A percentile compares a stretch with the other conserved stretches of the same genome.
phyloP scores from a whole-genome alignment of 2,113 vertebrate genomes.

The Sphaerodactylus townsendi region DNA sequence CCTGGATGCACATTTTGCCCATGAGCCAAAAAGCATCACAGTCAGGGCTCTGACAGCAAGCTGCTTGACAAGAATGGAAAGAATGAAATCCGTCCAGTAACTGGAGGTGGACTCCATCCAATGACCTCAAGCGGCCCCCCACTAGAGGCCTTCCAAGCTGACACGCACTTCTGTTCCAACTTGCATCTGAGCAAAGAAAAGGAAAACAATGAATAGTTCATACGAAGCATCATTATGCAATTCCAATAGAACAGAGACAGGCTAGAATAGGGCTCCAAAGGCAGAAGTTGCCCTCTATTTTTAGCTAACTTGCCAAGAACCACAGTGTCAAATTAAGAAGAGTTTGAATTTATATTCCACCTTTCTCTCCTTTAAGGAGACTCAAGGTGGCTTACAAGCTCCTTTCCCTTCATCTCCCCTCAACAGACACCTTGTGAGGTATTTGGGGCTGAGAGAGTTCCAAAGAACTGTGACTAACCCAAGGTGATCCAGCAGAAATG shows the following conservation, averaged over 20 bases:
- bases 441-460: too few relatives aligned
- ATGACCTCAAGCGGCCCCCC: constrained; percentile 63
- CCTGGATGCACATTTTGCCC: constrained; percentile 74
- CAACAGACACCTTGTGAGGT: too few relatives aligned
- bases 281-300: not conserved
- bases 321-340: too few relatives aligned
- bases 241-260: not conserved
- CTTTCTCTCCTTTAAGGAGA: too few relatives aligned
- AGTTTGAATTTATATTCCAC: too few relatives aligned
- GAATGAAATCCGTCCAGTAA: constrained; percentile 70
- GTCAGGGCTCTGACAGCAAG: constrained; percentile 73
- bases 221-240: not conserved
- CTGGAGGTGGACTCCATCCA: constrained; percentile 62
- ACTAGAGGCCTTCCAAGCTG: constrained; percentile 56
- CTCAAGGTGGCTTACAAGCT: too few relatives aligned
- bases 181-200: constrained; percentile 70
- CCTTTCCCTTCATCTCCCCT: too few relatives aligned
- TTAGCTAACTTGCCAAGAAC: too few relatives aligned
- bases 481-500: too few relatives aligned
- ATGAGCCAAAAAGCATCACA: constrained; percentile 80
- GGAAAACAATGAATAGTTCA: constrained; percentile 43
- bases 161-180: constrained; percentile 65
- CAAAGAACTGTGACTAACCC: too few relatives aligned
- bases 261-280: not conserved
- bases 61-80: constrained; percentile 69